Base-by-base conservation (phyloP, 2,113 vertebrate genomes). In the Platichthys stellatus region DNA sequence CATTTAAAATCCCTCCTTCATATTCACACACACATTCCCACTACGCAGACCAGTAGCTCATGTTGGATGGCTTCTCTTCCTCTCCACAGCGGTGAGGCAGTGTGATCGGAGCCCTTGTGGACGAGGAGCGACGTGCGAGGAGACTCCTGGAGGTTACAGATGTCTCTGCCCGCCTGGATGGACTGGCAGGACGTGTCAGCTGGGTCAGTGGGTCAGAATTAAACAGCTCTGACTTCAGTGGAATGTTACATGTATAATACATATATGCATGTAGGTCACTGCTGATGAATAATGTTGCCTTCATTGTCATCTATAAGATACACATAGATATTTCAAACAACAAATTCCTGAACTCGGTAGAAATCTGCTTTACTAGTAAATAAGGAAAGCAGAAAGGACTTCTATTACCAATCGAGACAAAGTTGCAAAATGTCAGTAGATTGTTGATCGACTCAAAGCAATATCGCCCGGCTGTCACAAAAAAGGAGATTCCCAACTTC, bases 151-250 rank as follows among this genome's bases (percentile, higher is more conserved):
- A 63, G 96, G 97, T 72, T 97, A 95, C 92, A 96, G 94, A 56
- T 99, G 98, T 72, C 76, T 97, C 75, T 99, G 98, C 89, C 96
- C 97, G 2, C 95, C 95, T 12, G 97, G 97, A 77, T 99, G 98
- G 98, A 97, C 94, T 56, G 98, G 98, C 88, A 96, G 96, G 88
- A 99, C 97, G 0, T 99, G 98, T 89, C 97, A 97, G 90, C 92
- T 99, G 85, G 98, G 98, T 99, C 94, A 96, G 95, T 89, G 64
- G 77, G 49, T 81, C 72, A 64, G 5, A 7, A 56, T 67, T 62
- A 69, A 54, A 60, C 23, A 57, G 28, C 23, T n/a, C 6, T 43
- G 14, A 18, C 28, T 38, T 67, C 20, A 35, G 28, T 21, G 47
- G 23, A 26, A 31, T 40, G 2, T 20, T 26, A 24, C 2, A 63